Evolutionary conservation across 2,113 vertebrate genomes (phyloP), one percentile per base, ranked within the genome.

Genomic region (Chaetura pelagica): DNA sequence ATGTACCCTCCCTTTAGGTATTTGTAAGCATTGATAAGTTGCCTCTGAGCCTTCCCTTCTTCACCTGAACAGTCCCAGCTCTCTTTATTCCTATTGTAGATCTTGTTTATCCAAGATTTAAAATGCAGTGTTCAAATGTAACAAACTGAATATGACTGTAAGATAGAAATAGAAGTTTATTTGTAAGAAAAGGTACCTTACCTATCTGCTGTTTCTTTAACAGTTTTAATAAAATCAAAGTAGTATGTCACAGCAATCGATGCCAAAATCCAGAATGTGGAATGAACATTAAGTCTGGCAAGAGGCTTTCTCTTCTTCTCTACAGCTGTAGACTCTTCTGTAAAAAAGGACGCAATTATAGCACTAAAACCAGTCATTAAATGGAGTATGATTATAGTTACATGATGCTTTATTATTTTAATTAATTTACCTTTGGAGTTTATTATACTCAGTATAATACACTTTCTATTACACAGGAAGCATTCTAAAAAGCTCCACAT

Each of bases 181-280:
- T 79, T 67, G 14, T 6, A 44, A 93, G 81, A 68, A 76, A 66
- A 34, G 22, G 40, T 44, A 73, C 49, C 94, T 97, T 98, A 99
- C 99, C 99, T 99, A 96, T 98, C 98, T 76, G 98, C 98, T 76
- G 98, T 98, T 81, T 98, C 98, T 95, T 98, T 97, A 64, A 99
- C 62, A 67, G 98, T 98, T 62, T 88, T 95, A 48, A 99, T 97
- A 97, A 99, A 99, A 58, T 99, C 99, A 27, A 98, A 96, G 29
- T 99, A 99, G 93, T 99, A 99, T 5, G 99, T 99, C 92, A 99
- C 97, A 73, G 94, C 96, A 69, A 99, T 90, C 5, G 99, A 99
- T 12, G 99, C 97, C 97, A 99, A 66, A 82, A 99, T 99, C 99
- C 99, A 99, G 97, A 99, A 99, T 15, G 99, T 92, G 16, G 99